Evolutionary conservation across 1,140 invertebrate species (phyloP), one percentile per base, ranked within the genome.

Genomic region (Hycleus phaleratus): DNA sequence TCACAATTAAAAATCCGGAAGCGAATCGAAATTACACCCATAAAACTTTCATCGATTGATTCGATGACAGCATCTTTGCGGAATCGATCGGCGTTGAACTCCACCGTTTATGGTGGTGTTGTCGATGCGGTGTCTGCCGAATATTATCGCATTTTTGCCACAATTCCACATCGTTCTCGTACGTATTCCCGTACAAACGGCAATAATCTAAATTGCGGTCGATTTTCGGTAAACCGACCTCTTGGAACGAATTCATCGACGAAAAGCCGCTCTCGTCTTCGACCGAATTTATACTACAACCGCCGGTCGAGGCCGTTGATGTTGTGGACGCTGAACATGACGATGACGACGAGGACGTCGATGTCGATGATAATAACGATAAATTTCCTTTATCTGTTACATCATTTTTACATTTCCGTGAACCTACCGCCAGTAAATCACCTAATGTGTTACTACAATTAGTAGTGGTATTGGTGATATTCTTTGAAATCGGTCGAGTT

Each of bases 231-330:
- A 87, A 72, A 2, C 86, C 85, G 18, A 87, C 80, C 64, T 88
- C 86, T 70, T 89, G 87, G 64, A 89, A 90, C 3, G 86, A 89
- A 69, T 82, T 88, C 75, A 90, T 85, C 2, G 86, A 89, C 9
- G 86, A 89, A 70, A 90, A 90, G 9, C 88, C 88, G 66, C 87
- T 89, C 67, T 90, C 87, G 61, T 88, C 86, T 67, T 90, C 87
- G 40, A 73, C 78, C 56, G 79, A 82, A 65, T 78, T 78, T 6
- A 78, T 72, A 61, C 80, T 81, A 55, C 70, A 78, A 45, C 32
- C 32, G 55, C 70, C 78, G 44, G 75, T 75, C 59, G 71, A 75
- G 38, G 73, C 75, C 18, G 73, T 75, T 12, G 9, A 11, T 3
- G 40, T 2, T 10, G 40, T 56, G 26, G 50, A 6, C 43, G 4